phyloP scores from a whole-genome alignment of 2,888 invertebrate genomes.

The Diplazon laetatorius region DNA sequence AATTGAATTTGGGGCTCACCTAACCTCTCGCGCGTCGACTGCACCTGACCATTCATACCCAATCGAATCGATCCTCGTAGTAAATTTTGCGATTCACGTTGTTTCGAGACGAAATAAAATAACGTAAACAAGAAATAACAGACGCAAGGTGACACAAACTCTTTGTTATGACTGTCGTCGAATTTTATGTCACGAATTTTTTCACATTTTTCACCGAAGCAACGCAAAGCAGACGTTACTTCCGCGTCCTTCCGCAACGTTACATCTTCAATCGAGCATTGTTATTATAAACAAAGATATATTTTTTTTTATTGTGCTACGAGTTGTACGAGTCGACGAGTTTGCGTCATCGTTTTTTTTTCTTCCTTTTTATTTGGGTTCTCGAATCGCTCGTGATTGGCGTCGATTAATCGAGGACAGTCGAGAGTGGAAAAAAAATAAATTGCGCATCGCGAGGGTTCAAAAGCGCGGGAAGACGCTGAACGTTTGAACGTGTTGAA shows the following conservation, averaged over 20 bases:
- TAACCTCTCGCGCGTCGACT: conserved; percentile 79
- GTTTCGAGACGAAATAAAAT: background rate
- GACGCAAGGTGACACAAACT: too few species aligned
- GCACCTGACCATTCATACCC: conserved; percentile 79
- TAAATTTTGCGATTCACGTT: conserved; percentile 32
- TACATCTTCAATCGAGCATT: conserved; percentile 20
- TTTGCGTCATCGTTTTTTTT: conserved; percentile 28
- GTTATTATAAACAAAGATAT: conserved; percentile 36
- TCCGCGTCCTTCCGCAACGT: background rate
- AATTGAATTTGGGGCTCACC: conserved; percentile 70
- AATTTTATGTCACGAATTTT: conserved; percentile 9
- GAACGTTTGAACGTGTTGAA: background rate
- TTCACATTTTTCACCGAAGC: too few species aligned
- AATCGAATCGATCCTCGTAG: conserved; percentile 42
- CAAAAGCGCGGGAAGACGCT: background rate
- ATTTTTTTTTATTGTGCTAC: conserved; percentile 27
- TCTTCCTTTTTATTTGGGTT: background rate
- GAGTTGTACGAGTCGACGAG: background rate
- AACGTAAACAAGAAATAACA: too few species aligned
- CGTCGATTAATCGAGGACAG: too few species aligned
- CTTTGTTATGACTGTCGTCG: background rate
- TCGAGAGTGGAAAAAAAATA: too few species aligned
- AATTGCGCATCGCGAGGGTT: too few species aligned
- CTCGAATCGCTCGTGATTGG: too few species aligned
- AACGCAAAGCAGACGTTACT: background rate